A percentile compares a stretch with the other conserved stretches of the same genome.
Evolutionary conservation across 1,140 invertebrate genomes (phyloP).

Genomic region (Halesus radiatus): DNA sequence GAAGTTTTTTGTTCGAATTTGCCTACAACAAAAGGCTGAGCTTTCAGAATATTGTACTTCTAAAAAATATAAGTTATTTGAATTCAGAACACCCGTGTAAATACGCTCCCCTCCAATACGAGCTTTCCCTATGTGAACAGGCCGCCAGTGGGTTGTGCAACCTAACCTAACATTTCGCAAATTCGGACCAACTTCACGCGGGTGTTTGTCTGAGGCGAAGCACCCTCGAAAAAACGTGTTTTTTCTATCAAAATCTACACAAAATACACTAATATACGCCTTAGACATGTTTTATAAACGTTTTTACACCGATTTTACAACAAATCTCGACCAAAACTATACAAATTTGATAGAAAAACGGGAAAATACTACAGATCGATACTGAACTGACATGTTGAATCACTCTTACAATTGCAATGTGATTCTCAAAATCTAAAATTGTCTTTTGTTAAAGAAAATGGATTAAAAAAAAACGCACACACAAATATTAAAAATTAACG

Average conservation of each 20-base stretch:
- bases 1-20: no score
- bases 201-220: conserved; percentile 36
- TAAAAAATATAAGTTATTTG: no score
- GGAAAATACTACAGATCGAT: conserved; percentile 6
- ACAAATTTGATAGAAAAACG: background rate
- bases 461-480: background rate
- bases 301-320: conserved; percentile 9
- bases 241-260: conserved; percentile 13
- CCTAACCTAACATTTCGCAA: conserved; percentile 58
- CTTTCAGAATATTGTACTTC: no score
- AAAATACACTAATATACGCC: background rate
- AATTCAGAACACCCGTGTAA: conserved; percentile 1
- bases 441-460: background rate
- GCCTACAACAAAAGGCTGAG: no score
- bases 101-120: conserved; percentile 2
- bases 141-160: conserved; percentile 39
- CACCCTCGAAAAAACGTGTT: conserved; percentile 26
- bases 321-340: conserved; percentile 26
- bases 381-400: conserved; percentile 10
- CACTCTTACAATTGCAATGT: background rate
- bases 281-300: conserved; percentile 16
- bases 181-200: conserved; percentile 40
- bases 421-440: background rate
- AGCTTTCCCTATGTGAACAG: conserved; percentile 31
- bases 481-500: background rate